These are phyloP conservation scores for Tiliqua scincoides DNA, from an alignment of 2,113 vertebrate genomes.

Conservation along the genomic window DNA sequence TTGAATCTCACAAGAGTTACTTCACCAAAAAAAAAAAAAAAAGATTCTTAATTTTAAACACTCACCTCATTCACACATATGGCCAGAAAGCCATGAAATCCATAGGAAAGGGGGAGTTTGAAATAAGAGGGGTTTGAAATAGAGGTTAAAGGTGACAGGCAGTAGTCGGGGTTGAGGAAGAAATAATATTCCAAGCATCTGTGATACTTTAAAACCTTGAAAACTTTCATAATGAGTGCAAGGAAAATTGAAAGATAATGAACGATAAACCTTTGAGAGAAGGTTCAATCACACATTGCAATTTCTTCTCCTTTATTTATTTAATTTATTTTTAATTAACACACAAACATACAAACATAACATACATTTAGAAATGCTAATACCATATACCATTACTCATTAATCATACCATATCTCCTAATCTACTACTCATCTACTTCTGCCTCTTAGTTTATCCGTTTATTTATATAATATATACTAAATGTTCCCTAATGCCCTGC, in stretches of 20 bases:
- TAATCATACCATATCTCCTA: no score
- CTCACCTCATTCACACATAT: neutral
- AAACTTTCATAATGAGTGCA: neutral
- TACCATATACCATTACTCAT: no score
- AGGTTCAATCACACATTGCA: neutral
- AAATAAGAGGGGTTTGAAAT: neutral
- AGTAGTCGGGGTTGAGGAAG: neutral
- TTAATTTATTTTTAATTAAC: no score
- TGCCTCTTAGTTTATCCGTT: no score
- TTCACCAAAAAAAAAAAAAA: neutral
- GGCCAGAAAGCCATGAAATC: neutral
- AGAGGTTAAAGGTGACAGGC: neutral
- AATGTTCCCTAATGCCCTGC: no score
- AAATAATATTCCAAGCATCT: neutral
- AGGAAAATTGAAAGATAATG: neutral
- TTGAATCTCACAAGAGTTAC: neutral
- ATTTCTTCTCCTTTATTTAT: neutral
- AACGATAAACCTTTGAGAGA: neutral
- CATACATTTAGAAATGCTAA: no score
- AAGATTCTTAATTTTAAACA: no score
- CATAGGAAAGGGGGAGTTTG: neutral
- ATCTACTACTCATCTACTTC: no score
- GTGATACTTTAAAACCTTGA: neutral
- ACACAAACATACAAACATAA: no score
- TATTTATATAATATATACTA: no score